Base-by-base conservation (phyloP, 2,797 vertebrate species). In the Neoniphon sammara region DNA sequence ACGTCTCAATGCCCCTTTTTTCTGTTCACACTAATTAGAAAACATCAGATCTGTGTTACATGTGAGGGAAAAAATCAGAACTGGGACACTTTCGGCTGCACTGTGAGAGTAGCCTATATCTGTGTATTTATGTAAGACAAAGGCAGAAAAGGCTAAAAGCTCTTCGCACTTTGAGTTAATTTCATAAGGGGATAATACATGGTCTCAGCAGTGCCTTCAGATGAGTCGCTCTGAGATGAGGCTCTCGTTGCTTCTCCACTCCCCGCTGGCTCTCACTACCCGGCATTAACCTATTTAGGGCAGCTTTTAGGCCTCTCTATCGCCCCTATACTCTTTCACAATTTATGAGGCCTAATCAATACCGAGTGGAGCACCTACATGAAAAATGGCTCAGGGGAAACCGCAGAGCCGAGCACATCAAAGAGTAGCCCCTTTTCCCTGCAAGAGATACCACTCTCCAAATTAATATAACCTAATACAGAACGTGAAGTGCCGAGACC, bases 301-400 rank as follows among this genome's bases (percentile, higher is more conserved):
- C 70, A 21, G 87, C 88, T 91, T 88, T 89, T 86, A 89, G 86
- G 72, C 84, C 70, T 77, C 81, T 78, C 74, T 83, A 62, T 77
- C 69, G 47, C 64, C 73, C 85, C 81, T 75, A 77, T 89, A 88
- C 86, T 85, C 89, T 92, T 94, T 92, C 91, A 91, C 89, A 85
- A 85, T 92, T 91, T 90, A 92, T 91, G 92, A 94, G 83, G 75
- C 52, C 83, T 83, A 81, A 94, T 95, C 93, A 88, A 94, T 95
- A 93, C 86, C 12, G 84, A 92, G 91, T 84, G 90, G 87, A 89
- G 90, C 82, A 64, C 84, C 87, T 77, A 85, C 84, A 88, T 87
- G 83, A 91, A 77, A 85, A 90, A 91, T 79, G 85, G 75, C 80
- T 75, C 42, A 30, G 68, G 68, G 63, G 65, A 77, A 81, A 84